A percentile compares a stretch with the other conserved stretches of the same genome.
Conservation (phyloP, 2,113 vertebrate species). For the Trematomus loennbergii region DNA sequence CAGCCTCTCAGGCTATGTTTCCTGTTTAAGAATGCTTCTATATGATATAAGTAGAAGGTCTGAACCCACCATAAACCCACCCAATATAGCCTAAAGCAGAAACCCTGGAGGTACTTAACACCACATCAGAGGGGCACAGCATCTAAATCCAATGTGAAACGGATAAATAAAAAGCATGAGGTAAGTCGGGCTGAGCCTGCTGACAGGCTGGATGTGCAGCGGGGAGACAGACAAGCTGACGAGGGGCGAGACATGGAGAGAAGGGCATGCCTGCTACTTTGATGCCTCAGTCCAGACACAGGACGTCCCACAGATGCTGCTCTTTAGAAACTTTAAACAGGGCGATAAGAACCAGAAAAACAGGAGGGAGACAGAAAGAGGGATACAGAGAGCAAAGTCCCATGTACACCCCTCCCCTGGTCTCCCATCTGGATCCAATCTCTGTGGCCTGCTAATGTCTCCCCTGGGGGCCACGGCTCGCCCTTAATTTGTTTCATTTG, state of each 20-base stretch:
- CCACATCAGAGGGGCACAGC: constrained; percentile 63
- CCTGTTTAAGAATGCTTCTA: constrained; percentile 60
- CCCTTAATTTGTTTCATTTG: constrained; percentile 85
- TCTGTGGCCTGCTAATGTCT: constrained; percentile 75
- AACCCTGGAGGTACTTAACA: constrained; percentile 60
- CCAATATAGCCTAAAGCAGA: constrained; percentile 62
- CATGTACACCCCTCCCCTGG: constrained; percentile 47
- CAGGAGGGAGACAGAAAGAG: constrained; percentile 18
- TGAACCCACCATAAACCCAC: constrained; percentile 60
- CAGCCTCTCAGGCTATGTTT: constrained; percentile 53
- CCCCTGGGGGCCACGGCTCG: constrained; percentile 76
- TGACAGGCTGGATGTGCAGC: constrained; percentile 46
- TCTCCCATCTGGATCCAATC: constrained; percentile 82
- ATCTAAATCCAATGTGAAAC: constrained; percentile 58
- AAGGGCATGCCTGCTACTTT: constrained; percentile 35
- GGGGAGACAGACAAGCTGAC: constrained; percentile 49
- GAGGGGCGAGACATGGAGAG: constrained; percentile 42
- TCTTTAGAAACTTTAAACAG: constrained; percentile 51
- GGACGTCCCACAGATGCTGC: constrained; percentile 52
- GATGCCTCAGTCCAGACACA: constrained; percentile 47
- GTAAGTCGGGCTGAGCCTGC: constrained; percentile 42
- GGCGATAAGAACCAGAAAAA: constrained; percentile 36
- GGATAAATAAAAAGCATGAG: constrained; percentile 70
- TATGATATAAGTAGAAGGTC: constrained; percentile 60
- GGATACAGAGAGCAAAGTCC: constrained; percentile 31